A percentile compares a stretch with the other conserved stretches of the same genome.
phyloP scores from a whole-genome alignment of 2,888 invertebrate genomes.

The Cactoblastis cactorum region DNA sequence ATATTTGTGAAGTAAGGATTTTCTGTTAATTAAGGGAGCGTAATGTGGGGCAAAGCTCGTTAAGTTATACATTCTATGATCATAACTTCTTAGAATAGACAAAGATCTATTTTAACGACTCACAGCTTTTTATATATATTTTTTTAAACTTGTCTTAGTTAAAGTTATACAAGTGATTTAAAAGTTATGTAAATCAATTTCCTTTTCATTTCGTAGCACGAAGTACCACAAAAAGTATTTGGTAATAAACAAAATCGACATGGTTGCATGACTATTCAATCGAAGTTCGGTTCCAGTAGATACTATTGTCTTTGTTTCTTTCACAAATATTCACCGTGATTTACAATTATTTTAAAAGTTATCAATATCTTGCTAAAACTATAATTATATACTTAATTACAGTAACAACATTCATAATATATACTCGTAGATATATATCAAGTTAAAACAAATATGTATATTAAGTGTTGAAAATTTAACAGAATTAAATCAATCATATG shows the following conservation, averaged over 20 bases:
- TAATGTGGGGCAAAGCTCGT: constrained; percentile 37
- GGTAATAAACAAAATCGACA: constrained; percentile 7
- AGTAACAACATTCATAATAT: too few species aligned
- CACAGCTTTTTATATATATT: neutral
- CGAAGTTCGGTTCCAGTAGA: neutral
- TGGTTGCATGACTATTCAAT: constrained; percentile 10
- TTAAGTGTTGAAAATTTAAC: too few species aligned
- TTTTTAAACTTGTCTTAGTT: neutral
- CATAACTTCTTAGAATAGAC: constrained; percentile 13
- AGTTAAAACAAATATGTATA: too few species aligned
- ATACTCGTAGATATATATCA: too few species aligned
- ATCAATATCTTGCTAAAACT: too few species aligned
- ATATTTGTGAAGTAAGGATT: constrained; percentile 60
- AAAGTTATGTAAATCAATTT: constrained; percentile 10
- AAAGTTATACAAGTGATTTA: constrained; percentile 2
- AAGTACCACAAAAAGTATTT: constrained; percentile 5
- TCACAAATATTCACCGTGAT: too few species aligned
- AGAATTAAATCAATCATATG: too few species aligned
- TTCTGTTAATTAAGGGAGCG: constrained; percentile 70
- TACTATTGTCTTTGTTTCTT: neutral
- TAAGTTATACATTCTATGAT: constrained; percentile 23
- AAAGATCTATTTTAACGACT: neutral
- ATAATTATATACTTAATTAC: too few species aligned
- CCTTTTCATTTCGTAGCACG: constrained; percentile 6
- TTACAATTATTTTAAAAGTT: too few species aligned